Conservation (phyloP, 2,113 vertebrate species). For the Gobiocypris rarus region DNA sequence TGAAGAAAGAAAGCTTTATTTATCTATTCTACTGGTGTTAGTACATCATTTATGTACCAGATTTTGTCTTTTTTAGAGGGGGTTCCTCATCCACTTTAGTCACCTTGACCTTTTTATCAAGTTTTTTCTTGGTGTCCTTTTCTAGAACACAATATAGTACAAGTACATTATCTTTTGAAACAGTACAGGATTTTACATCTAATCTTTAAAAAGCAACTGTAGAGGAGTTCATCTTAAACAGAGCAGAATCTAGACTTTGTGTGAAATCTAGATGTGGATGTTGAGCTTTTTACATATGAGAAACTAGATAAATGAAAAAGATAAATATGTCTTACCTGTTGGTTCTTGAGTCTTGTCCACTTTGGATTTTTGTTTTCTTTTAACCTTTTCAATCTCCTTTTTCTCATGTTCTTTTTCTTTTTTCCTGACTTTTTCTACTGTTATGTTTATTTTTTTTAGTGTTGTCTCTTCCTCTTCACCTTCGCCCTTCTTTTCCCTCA, state of each 20-base stretch:
- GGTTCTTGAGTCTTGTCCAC: background rate
- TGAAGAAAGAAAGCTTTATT: background rate
- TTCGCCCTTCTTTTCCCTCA: slow-evolving; percentile 52
- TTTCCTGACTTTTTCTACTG: slow-evolving; percentile 22
- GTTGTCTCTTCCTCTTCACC: background rate
- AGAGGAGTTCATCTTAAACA: background rate
- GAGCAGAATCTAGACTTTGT: no score
- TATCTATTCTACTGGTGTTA: background rate
- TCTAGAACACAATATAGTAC: slow-evolving; percentile 19
- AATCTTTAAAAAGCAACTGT: background rate
- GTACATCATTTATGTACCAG: background rate
- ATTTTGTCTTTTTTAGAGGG: background rate
- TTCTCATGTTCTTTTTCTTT: slow-evolving; percentile 15
- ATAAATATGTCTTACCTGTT: slow-evolving; percentile 33
- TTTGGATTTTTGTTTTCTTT: slow-evolving; percentile 18
- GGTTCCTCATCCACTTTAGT: slow-evolving; percentile 1
- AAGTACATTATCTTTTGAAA: background rate
- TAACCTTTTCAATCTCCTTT: slow-evolving; percentile 17
- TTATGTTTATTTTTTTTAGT: background rate
- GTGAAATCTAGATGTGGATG: background rate
- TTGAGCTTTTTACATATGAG: background rate
- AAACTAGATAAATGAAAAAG: background rate
- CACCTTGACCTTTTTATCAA: slow-evolving; percentile 17
- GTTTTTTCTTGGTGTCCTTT: slow-evolving; percentile 16
- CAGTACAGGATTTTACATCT: background rate